Base-by-base conservation (phyloP, 2,797 vertebrate species). In the Pitangus sulphuratus region DNA sequence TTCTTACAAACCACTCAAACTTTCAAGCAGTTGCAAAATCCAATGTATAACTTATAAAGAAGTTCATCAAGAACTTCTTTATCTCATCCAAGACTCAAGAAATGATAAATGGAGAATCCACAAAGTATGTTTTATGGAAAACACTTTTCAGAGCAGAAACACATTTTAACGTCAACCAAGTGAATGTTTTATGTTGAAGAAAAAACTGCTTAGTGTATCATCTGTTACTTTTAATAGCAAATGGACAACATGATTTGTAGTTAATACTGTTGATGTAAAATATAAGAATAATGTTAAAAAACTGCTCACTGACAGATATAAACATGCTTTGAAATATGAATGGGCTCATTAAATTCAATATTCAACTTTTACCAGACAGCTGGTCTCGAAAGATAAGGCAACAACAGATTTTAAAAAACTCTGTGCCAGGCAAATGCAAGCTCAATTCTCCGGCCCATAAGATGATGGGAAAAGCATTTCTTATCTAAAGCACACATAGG, bases 191-290 rank as follows among this genome's bases (percentile, higher is more conserved):
- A 78, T 31, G 19, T 50, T 75, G 57, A 22, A 69, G 31, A 82
- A 87, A 79, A 83, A 90, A 87, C 44, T 92, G 71, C 66, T 90
- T 75, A 91, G 84, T 80, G 65, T 30, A 30, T 58, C 87, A 92
- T 93, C 86, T 94, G 92, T 51, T 95, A 26, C 68, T 95, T 94
- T 82, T 90, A 90, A 89, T 74, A 87, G 72, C 30, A 95, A 91
- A 87, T 40, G 47, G 94, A 69, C 35, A 58, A 48, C 72, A 82
- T 24, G 76, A 95, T 61, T 81, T 89, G 60, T 88, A 83, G 85
- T 89, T 91, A 95, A 95, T 83, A 66, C 42, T 75, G 26, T 84
- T 93, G 89, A 82, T 93, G 56, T 93, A 79, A 97, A 95, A 93
- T 80, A 87, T 62, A 84, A 96, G 50, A 75, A 12, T 17, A 26